Base-by-base conservation (phyloP, 2,888 invertebrate species). In the Dichetophora obliterata region DNA sequence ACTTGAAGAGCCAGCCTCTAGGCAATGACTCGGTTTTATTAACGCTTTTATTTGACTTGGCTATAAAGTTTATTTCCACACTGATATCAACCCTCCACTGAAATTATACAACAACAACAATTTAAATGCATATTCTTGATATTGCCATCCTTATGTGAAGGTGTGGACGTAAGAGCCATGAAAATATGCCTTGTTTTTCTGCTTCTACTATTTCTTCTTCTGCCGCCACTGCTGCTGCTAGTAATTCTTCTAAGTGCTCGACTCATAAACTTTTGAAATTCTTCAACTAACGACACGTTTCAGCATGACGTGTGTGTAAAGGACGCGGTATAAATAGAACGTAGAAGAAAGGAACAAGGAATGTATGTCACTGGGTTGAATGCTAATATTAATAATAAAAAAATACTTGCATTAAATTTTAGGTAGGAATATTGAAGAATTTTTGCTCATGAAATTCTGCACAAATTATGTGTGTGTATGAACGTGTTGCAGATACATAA, bases 221-320 rank as follows among this genome's bases (percentile, higher is more conserved):
- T 27, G 5, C 16, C 6, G 22, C 16, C 14, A 16, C 19, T 22
- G 11, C 66, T 8, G n/a, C 11, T 11, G 9, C 37, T 11, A 48
- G 22, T n/a, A 24, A 19, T 48, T 43, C 66, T 43, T 66, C 43
- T 43, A 16, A 66, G 48, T 8, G 22, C 59, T 22, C 11, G 5
- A 65, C 31, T 19, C 14, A 52, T 27, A 48, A 27, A 50, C 14
- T 71, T 71, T 59, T 19, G 2, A 71, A 71, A 71, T 59, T 71
- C 37, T 22, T 37, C 24, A 4, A 59, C 57, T 71, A 37, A 52
- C 31, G 31, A 37, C 71, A 71, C 71, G 57, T 71, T 24, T 1
- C 22, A 9, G 6, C 37, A 27, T 22, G 70, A 70, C 34, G 34
- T 57, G 54, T 57, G 54, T 37, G 59, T 37, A 71, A 71, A 59